Base-by-base conservation (phyloP, 2,113 vertebrate genomes). In the Microcebus murinus region DNA sequence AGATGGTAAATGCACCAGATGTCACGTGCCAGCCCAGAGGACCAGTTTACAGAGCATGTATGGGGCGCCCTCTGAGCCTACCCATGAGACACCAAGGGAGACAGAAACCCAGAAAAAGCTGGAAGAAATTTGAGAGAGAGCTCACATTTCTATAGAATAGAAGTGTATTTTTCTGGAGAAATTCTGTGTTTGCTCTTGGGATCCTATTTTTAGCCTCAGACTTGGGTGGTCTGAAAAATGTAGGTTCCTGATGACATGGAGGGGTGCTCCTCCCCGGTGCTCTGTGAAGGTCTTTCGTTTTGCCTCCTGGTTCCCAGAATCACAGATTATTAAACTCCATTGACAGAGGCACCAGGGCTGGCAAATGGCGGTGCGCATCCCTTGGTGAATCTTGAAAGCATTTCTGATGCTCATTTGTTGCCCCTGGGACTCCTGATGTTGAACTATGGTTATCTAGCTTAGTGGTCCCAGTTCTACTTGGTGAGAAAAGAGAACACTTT, bases 181-280 rank as follows among this genome's bases (percentile, higher is more conserved):
- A 17, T 48, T 91, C 59, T 81, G 4, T 63, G 29, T 81, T 65
- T 95, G 48, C 23, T 70, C n/a, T 95, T 76, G 31, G 84, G 55
- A 79, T 79, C 63, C 31, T 95, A 76, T 82, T 96, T 97, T 93
- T 82, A 42, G 23, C 42, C 48, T 76, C 34, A 79, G 36, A 15
- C 68, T 95, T 93, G 63, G 55, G 83, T 94, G 94, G 88, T 95
- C 91, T 86, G 48, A 87, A 87, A 96, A 61, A 76, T 76, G 42
- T 71, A 80, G 45, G 27, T 39, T 95, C 90, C 29, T 76, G 67
- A 94, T 82, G 23, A 87, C 87, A 84, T 17, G 20, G 31, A 83
- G 86, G 52, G 14, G 31, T 31, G 36, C 14, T 50, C 25, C 42
- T 71, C 34, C 36, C 59, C 3, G 2, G 2, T 4, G 8, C 61